Evolutionary conservation across 2,113 vertebrate species (phyloP).

Genomic region (Taurulus bubalis): DNA sequence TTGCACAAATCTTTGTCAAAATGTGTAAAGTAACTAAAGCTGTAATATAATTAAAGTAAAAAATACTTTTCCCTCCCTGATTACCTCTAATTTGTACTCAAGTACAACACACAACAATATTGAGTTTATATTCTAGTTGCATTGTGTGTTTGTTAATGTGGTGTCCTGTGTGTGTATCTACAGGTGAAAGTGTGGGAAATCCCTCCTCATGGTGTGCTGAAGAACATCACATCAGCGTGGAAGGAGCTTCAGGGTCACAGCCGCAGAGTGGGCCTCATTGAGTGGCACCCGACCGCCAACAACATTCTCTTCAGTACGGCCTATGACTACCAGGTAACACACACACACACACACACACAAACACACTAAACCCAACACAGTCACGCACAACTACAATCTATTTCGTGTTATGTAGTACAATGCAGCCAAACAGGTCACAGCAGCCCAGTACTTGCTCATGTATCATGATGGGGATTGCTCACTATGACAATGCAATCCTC

Average conservation of each 20-base stretch:
- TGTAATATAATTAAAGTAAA: background rate
- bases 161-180: constrained; percentile 1
- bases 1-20: background rate
- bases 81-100: background rate
- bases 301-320: constrained; percentile 92
- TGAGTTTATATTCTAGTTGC: background rate
- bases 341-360: constrained; percentile 20
- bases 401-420: background rate
- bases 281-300: constrained; percentile 93
- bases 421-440: constrained; percentile 34
- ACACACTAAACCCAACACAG: background rate
- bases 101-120: background rate
- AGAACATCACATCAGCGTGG: constrained; percentile 84
- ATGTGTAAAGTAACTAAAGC: background rate
- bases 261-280: constrained; percentile 91
- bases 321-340: constrained; percentile 93
- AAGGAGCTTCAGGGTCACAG: constrained; percentile 90
- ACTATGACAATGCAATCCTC: background rate
- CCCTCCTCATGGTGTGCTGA: constrained; percentile 86
- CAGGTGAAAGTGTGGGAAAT: constrained; percentile 96
- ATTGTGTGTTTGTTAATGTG: background rate
- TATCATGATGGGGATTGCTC: background rate
- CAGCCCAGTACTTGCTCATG: background rate
- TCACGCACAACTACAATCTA: background rate
- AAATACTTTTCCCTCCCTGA: background rate